These are phyloP conservation scores for Cephus cinctus DNA, from an alignment of 1,140 invertebrate species.

Conservation along the genomic window DNA sequence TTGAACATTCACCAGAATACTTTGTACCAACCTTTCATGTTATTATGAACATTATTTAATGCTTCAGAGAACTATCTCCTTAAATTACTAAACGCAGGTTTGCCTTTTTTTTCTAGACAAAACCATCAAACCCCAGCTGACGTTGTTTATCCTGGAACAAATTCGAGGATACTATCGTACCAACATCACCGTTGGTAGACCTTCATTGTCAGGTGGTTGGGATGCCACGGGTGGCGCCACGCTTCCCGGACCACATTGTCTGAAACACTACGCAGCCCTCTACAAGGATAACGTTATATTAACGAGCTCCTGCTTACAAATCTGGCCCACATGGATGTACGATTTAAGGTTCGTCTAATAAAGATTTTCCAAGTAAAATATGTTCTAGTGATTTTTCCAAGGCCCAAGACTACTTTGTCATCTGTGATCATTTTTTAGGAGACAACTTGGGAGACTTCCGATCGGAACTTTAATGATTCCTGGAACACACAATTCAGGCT, in stretches of 20 bases:
- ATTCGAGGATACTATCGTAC: constrained; percentile 50
- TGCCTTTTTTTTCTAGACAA: constrained; percentile 34
- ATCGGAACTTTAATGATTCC: constrained; percentile 65
- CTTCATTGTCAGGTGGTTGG: constrained; percentile 56
- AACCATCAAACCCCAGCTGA: constrained; percentile 33
- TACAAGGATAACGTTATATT: constrained; percentile 53
- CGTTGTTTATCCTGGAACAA: constrained; percentile 32
- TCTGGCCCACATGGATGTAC: constrained; percentile 69
- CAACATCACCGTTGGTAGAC: constrained; percentile 53
- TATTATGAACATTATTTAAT: no score
- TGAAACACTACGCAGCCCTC: constrained; percentile 59
- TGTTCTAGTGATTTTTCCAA: constrained; percentile 8
- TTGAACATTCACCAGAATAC: not conserved
- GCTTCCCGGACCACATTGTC: constrained; percentile 47
- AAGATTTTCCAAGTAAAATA: no score
- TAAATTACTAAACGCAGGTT: no score
- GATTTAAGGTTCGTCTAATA: constrained; percentile 54
- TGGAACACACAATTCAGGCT: constrained; percentile 71
- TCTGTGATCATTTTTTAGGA: constrained; percentile 34
- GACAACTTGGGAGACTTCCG: constrained; percentile 55
- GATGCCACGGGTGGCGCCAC: constrained; percentile 38
- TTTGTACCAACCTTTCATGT: no score
- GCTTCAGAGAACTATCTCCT: no score
- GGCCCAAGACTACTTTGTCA: constrained; percentile 4
- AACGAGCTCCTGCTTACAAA: constrained; percentile 60